phyloP scores from a whole-genome alignment of 1,140 invertebrate species.

The Drusus annulatus region DNA sequence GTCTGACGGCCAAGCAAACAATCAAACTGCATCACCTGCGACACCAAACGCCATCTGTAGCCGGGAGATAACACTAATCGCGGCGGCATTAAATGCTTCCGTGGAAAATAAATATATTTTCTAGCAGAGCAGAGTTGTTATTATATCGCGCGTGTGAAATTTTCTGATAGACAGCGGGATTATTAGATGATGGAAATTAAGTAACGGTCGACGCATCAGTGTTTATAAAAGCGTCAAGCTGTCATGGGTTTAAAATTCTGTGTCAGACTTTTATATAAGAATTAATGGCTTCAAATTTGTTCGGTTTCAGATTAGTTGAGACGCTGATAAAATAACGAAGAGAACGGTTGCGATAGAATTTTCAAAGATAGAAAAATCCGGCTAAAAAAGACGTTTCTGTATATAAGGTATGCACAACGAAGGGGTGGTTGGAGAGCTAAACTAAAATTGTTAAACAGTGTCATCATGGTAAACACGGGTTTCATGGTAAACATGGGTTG shows the following conservation, averaged over 20 bases:
- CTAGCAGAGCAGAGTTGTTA: background rate
- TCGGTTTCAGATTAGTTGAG: too few relatives aligned
- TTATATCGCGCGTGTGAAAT: background rate
- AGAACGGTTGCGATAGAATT: too few relatives aligned
- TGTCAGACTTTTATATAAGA: background rate
- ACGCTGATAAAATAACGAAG: too few relatives aligned
- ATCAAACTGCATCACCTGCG: conserved; percentile 12
- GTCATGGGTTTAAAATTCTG: conserved; percentile 28
- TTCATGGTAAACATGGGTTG: too few relatives aligned
- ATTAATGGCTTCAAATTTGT: too few relatives aligned
- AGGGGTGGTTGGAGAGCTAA: too few relatives aligned
- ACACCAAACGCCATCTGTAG: conserved; percentile 5
- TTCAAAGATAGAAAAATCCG: too few relatives aligned
- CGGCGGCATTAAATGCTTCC: conserved; percentile 1
- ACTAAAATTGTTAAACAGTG: too few relatives aligned
- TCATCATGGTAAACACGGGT: too few relatives aligned
- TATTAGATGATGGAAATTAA: conserved; percentile 44
- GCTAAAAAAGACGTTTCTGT: too few relatives aligned
- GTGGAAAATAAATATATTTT: background rate
- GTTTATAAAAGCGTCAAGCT: conserved; percentile 26
- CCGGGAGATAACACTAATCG: conserved; percentile 1
- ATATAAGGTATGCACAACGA: too few relatives aligned
- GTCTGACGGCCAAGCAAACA: conserved; percentile 6
- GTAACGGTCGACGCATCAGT: conserved; percentile 10
- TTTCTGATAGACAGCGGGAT: conserved; percentile 33